These are phyloP conservation scores for Calycopis cecrops DNA, from an alignment of 1,140 invertebrate species.

Conservation along the genomic window DNA sequence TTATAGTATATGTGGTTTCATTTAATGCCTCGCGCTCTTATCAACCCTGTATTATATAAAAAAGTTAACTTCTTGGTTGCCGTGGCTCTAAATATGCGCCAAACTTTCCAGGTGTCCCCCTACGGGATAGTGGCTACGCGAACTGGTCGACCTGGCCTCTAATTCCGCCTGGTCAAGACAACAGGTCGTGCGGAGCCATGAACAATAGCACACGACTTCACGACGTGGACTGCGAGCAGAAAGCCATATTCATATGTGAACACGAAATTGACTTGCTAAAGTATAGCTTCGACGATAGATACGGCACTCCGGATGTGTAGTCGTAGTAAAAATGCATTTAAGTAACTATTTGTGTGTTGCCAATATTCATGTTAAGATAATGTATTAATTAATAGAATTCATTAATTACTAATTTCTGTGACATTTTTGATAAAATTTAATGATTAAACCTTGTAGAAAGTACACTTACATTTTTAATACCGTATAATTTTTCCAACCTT, in stretches of 20 bases:
- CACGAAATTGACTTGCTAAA: conserved; percentile 13
- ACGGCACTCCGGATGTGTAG: neutral
- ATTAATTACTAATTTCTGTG: too few species aligned
- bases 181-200: conserved; percentile 26
- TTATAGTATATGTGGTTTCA: too few species aligned
- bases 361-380: too few species aligned
- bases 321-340: neutral
- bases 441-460: too few species aligned
- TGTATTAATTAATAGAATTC: too few species aligned
- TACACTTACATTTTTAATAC: too few species aligned
- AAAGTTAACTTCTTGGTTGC: too few species aligned
- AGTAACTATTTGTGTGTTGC: neutral
- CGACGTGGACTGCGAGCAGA: conserved; percentile 23
- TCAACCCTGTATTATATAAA: too few species aligned
- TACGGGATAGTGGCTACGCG: neutral
- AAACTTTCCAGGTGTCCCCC: neutral
- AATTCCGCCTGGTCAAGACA: conserved; percentile 21
- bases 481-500: too few species aligned
- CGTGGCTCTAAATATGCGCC: too few species aligned
- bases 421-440: too few species aligned
- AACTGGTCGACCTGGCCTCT: conserved; percentile 18
- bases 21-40: too few species aligned
- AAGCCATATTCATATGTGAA: conserved; percentile 29
- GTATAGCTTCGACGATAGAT: neutral
- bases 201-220: conserved; percentile 23